Conservation (phyloP, 2,888 invertebrate species). For the Orgyia antiqua region DNA sequence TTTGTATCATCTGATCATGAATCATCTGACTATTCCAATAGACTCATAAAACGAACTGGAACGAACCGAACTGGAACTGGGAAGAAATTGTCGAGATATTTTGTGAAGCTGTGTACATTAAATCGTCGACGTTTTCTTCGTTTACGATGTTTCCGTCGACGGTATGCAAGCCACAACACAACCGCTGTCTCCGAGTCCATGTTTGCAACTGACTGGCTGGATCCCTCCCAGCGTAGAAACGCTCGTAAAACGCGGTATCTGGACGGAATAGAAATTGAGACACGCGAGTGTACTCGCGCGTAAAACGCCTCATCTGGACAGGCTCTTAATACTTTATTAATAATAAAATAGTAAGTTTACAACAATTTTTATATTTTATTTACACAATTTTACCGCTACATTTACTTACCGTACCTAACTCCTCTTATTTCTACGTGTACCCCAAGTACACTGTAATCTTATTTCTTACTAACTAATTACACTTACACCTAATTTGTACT, state of each 20-base stretch:
- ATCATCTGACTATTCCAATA: slow-evolving; percentile 13
- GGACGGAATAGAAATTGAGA: slow-evolving; percentile 1
- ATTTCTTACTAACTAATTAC: no score
- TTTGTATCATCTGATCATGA: no score
- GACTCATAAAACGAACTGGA: slow-evolving; percentile 10
- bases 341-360: no score
- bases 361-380: no score
- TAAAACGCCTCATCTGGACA: slow-evolving; percentile 6
- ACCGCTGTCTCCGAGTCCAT: slow-evolving; percentile 7
- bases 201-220: slow-evolving; percentile 6
- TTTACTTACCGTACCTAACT: no score
- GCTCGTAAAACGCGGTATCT: slow-evolving; percentile 6
- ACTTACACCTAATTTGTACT: no score
- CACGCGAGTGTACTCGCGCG: slow-evolving; percentile 7
- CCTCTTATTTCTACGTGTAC: no score
- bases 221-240: slow-evolving; percentile 2
- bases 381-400: no score
- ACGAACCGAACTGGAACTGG: no score
- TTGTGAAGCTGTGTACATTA: slow-evolving; percentile 6
- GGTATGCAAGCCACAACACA: slow-evolving; percentile 9
- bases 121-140: slow-evolving; percentile 4
- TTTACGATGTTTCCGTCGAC: slow-evolving; percentile 3
- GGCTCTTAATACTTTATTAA: no score
- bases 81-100: background rate
- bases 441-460: no score